phyloP scores from a whole-genome alignment of 2,888 invertebrate genomes.

The Trachelus tabidus region DNA sequence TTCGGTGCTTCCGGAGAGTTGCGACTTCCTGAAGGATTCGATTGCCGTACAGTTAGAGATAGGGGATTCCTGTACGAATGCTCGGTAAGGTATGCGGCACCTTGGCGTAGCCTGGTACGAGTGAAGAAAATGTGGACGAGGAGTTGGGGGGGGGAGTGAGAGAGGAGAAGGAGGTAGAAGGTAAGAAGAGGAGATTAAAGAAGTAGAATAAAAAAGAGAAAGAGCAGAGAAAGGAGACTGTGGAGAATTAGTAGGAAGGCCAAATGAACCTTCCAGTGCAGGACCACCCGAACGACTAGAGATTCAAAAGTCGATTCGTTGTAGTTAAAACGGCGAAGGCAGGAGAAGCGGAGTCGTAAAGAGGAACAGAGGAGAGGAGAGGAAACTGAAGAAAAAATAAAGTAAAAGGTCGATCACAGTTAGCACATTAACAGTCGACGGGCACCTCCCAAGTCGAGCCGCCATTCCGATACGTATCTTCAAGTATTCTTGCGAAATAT shows the following conservation, averaged over 20 bases:
- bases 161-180: slow-evolving; percentile 29
- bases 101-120: not conserved
- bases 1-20: not conserved
- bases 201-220: not conserved
- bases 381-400: not conserved
- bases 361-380: not conserved
- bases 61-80: not conserved
- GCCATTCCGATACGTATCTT: slow-evolving; percentile 1
- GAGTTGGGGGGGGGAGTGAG: slow-evolving; percentile 21
- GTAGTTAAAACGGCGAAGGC: not conserved
- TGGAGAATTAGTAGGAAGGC: not conserved
- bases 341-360: not conserved
- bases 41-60: not conserved
- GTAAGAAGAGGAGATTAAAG: slow-evolving; percentile 34
- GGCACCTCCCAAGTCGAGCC: not conserved
- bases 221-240: not conserved
- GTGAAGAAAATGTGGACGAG: not conserved
- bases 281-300: not conserved
- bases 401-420: not conserved
- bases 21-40: not conserved
- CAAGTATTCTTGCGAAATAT: slow-evolving; percentile 3
- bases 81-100: not conserved
- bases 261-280: not conserved
- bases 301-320: not conserved
- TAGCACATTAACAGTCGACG: slow-evolving; percentile 4